phyloP scores from a whole-genome alignment of 2,113 vertebrate genomes.

The Tringa solitaria region DNA sequence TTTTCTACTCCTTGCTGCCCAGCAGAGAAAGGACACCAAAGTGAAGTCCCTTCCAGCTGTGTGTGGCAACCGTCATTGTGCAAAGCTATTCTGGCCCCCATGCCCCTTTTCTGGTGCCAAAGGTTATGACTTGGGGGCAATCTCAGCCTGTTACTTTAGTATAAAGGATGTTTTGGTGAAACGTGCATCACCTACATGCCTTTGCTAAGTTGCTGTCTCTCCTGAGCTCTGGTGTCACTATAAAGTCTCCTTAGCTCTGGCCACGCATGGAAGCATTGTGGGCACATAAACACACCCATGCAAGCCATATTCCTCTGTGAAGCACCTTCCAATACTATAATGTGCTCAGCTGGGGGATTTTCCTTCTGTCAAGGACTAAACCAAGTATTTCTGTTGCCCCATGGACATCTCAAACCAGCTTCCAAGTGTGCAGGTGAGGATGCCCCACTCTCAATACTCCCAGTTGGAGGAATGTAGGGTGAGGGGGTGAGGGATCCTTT shows the following conservation, averaged over 20 bases:
- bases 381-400: not conserved
- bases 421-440: not conserved
- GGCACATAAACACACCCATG: not conserved
- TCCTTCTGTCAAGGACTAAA: not conserved
- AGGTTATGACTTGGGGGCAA: not conserved
- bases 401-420: not conserved
- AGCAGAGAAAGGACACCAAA: not conserved
- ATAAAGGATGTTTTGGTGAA: not conserved
- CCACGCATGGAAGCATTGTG: fast-evolving
- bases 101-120: not conserved
- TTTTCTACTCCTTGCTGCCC: not conserved
- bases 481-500: not conserved
- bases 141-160: not conserved
- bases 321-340: not conserved
- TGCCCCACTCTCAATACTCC: not conserved
- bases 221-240: not conserved
- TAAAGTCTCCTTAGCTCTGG: not conserved
- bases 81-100: not conserved
- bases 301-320: not conserved
- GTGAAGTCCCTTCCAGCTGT: not conserved
- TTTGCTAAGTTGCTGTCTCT: not conserved
- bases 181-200: no score
- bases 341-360: not conserved
- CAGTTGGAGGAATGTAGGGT: not conserved
- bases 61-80: not conserved